Percentiles rank a stretch among this genome's conserved stretches.
These are phyloP conservation scores for Serripes groenlandicus DNA, from an alignment of 2,888 invertebrate species.

Conservation along the genomic window DNA sequence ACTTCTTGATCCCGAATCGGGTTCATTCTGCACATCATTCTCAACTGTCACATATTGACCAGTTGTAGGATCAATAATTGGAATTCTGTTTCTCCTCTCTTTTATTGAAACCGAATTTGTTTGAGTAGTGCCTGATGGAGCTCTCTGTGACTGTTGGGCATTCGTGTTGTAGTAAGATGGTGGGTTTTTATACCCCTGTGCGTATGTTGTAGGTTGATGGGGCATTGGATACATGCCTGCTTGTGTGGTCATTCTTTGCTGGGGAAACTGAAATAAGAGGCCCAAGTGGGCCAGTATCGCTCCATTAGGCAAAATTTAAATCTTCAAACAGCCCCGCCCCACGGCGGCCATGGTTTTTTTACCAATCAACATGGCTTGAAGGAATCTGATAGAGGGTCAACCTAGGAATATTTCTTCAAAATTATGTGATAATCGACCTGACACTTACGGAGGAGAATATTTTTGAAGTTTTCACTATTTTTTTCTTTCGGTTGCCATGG, in stretches of 20 bases:
- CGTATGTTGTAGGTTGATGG: slow-evolving; percentile 39
- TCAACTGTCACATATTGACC: slow-evolving; percentile 73
- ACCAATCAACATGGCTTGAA: too few relatives aligned
- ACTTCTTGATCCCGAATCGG: slow-evolving; percentile 65
- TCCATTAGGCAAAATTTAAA: too few relatives aligned
- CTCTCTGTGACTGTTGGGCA: slow-evolving; percentile 24
- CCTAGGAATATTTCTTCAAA: too few relatives aligned
- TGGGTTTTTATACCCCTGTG: slow-evolving; percentile 51
- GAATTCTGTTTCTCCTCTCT: slow-evolving; percentile 64
- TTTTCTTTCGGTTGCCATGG: too few relatives aligned
- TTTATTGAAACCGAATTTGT: slow-evolving; percentile 45
- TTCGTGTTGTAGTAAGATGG: slow-evolving; percentile 16
- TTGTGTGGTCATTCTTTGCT: slow-evolving; percentile 63
- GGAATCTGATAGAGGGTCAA: too few relatives aligned
- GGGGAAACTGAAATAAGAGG: slow-evolving; percentile 51
- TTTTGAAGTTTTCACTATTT: too few relatives aligned
- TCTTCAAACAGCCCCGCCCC: too few relatives aligned
- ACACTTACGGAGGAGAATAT: too few relatives aligned
- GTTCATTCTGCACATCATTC: slow-evolving; percentile 48
- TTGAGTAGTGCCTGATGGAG: slow-evolving; percentile 13
- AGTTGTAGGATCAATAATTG: slow-evolving; percentile 77
- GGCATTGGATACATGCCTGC: slow-evolving; percentile 42
- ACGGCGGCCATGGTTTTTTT: too few relatives aligned
- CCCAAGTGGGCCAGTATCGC: too few relatives aligned
- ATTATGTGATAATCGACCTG: too few relatives aligned